Evolutionary conservation across 1,140 invertebrate genomes (phyloP), one percentile per base, ranked within the genome.

Genomic region (Manduca sexta): DNA sequence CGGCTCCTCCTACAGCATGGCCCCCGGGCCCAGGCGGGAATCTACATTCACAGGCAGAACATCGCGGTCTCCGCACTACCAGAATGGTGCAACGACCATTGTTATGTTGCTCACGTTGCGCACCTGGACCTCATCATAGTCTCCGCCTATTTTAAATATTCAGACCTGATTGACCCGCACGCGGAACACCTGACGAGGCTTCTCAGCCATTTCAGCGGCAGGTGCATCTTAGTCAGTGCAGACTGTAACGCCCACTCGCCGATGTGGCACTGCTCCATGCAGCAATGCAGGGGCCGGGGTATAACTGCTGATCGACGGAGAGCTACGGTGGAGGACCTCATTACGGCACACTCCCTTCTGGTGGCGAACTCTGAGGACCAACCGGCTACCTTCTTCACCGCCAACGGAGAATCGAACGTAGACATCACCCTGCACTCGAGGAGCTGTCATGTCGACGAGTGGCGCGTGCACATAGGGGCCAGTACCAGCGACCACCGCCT

Each of bases 211-310:
- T 21, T 21, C 21, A 2, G 21, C 3, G 21, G 21, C 21, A 2
- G 21, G 7, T 7, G 21, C 7, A 21, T 21, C 7, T 1, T 64
- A 0, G 42, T 68, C 2, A 45, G 55, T 0, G 51, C 44, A 0
- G 64, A 71, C 34, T 29, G 18, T 1, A 71, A 68, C n/a, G 44
- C 60, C 0, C 68, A 71, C 15, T 68, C 68, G 0, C 60, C 68
- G 0, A n/a, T 68, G 3, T 68, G 68, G 64, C 30, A 45, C 45
- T 58, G 57, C 11, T 31, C 40, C 4, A 14, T 15, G 0, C 7
- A 31, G 1, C 55, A 63, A 2, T 56, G 39, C 1, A 10, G 4
- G 6, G 57, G 62, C 0, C 12, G 64, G 7, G 64, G 60, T 0
- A 35, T 17, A 0, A 45, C 47, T 0, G 43, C 13, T 0, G 35